phyloP scores from a whole-genome alignment of 2,113 vertebrate species.

The Fulmarus glacialis region DNA sequence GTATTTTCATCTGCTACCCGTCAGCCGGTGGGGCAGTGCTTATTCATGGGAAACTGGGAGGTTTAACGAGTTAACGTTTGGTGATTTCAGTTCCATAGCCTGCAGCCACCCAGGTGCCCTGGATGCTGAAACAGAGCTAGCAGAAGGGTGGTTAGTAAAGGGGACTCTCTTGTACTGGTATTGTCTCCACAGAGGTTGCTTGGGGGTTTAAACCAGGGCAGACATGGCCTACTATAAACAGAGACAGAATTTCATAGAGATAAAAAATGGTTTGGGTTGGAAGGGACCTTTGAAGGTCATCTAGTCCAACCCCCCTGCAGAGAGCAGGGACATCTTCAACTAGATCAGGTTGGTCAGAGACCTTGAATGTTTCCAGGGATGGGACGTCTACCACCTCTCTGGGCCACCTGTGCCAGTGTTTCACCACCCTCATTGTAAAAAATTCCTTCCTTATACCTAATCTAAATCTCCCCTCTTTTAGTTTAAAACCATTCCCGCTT shows the following conservation, averaged over 20 bases:
- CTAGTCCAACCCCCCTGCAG: fast-evolving
- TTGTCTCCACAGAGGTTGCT: background rate
- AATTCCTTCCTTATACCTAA: background rate
- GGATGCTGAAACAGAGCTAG: background rate
- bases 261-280: background rate
- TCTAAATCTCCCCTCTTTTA: background rate
- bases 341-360: background rate
- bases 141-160: background rate
- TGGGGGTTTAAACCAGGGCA: background rate
- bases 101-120: background rate
- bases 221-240: background rate
- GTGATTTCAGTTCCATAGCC: background rate
- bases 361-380: background rate
- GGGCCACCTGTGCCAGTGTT: too few relatives aligned
- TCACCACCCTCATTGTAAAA: background rate
- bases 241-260: background rate
- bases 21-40: fast-evolving
- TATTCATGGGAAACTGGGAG: background rate
- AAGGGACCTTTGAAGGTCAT: background rate
- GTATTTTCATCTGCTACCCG: background rate
- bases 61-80: fast-evolving
- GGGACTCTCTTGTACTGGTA: background rate
- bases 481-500: background rate
- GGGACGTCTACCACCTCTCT: too few relatives aligned
- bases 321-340: background rate